Conservation (phyloP, 2,797 vertebrate genomes). For the Oceanodroma leucorhoa region DNA sequence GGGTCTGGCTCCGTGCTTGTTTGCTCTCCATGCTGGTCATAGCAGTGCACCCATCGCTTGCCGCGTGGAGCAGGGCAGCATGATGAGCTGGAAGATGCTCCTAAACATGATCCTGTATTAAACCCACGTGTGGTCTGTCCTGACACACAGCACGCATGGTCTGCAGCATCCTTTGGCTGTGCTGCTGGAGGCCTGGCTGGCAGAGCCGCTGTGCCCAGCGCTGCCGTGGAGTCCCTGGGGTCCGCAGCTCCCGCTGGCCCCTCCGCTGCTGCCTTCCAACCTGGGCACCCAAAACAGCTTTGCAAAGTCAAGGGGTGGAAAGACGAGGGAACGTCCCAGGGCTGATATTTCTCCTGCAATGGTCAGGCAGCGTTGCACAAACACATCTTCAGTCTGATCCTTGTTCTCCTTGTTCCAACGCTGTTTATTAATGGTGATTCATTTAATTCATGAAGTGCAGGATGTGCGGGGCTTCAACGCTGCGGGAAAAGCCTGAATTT, state of each 20-base stretch:
- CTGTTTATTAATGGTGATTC: background rate
- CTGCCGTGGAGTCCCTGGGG: background rate
- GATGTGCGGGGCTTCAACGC: background rate
- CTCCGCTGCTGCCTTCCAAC: background rate
- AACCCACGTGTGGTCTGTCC: background rate
- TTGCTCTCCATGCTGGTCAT: background rate
- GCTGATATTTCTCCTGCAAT: background rate
- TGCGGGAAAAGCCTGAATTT: background rate
- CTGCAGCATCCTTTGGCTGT: background rate
- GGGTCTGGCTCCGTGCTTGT: background rate
- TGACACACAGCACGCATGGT: fast-evolving
- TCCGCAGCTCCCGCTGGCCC: background rate
- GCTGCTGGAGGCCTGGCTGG: background rate
- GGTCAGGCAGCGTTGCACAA: background rate
- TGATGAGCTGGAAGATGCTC: background rate
- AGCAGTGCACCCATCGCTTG: fast-evolving
- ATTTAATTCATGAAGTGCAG: background rate
- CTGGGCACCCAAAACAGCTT: background rate
- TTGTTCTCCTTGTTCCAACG: background rate
- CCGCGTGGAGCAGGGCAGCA: fast-evolving
- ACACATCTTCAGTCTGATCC: background rate
- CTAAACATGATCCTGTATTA: background rate
- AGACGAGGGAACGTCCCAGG: fast-evolving
- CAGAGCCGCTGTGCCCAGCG: background rate
- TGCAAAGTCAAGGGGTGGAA: background rate